Conservation (phyloP, 2,888 invertebrate genomes). For the Falcaria lacertinaria region DNA sequence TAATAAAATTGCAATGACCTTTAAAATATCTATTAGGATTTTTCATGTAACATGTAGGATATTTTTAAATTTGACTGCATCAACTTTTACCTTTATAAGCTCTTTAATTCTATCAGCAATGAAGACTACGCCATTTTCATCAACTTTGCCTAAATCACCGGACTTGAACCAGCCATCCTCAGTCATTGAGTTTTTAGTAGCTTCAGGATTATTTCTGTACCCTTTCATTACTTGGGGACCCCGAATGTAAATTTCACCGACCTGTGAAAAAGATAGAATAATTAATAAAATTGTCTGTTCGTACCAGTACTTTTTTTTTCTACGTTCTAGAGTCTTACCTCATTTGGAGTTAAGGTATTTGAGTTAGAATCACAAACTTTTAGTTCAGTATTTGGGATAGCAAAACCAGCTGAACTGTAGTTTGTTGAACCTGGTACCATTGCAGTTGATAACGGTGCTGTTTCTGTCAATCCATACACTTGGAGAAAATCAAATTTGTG, state of each 20-base stretch:
- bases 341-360: constrained; percentile 70
- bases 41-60: too few relatives aligned
- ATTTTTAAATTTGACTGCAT: neutral
- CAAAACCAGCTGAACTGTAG: constrained; percentile 72
- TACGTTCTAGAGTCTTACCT: constrained; percentile 31
- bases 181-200: constrained; percentile 82
- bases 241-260: constrained; percentile 47
- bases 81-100: constrained; percentile 84
- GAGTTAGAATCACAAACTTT: constrained; percentile 70
- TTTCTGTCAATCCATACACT: constrained; percentile 86
- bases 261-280: constrained; percentile 19
- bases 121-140: constrained; percentile 81
- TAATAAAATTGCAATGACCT: too few relatives aligned
- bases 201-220: constrained; percentile 86
- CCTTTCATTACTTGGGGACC: constrained; percentile 90
- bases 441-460: constrained; percentile 77
- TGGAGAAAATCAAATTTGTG: constrained; percentile 43
- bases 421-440: constrained; percentile 37
- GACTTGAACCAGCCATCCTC: constrained; percentile 87
- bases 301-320: constrained; percentile 1
- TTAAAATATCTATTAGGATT: too few relatives aligned
- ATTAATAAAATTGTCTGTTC: neutral
- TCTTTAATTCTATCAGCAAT: constrained; percentile 88
- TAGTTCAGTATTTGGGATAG: constrained; percentile 80
- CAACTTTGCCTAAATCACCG: constrained; percentile 84